phyloP scores from a whole-genome alignment of 1,140 invertebrate species.

The Drosophila funebris region DNA sequence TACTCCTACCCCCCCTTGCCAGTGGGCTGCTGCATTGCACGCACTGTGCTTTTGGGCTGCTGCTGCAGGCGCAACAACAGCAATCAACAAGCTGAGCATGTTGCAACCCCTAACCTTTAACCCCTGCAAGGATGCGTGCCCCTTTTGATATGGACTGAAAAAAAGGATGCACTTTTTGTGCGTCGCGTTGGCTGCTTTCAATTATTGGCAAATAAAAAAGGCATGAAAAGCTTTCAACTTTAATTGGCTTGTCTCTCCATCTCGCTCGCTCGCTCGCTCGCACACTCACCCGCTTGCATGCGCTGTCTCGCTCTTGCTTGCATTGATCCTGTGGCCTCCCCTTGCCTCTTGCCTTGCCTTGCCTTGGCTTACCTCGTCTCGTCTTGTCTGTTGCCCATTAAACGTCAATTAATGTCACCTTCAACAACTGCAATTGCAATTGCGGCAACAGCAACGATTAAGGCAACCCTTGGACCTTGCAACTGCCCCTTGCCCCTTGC shows the following conservation, averaged over 20 bases:
- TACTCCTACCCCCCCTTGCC: background rate
- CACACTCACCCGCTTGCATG: too few species aligned
- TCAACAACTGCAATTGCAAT: conserved; percentile 70
- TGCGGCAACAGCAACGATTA: conserved; percentile 1
- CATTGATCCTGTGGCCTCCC: too few species aligned
- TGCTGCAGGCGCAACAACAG: conserved; percentile 21
- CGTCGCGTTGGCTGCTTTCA: conserved; percentile 38
- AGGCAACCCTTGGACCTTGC: conserved; percentile 7
- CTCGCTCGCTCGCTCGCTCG: background rate
- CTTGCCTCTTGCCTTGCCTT: background rate
- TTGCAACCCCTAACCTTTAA: conserved; percentile 58
- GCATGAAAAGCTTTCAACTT: conserved; percentile 61
- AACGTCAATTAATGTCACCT: conserved; percentile 80
- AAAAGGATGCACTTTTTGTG: conserved; percentile 67
- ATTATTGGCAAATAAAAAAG: conserved; percentile 57
- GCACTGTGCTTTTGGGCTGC: background rate
- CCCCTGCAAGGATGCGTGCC: conserved; percentile 19
- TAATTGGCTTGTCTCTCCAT: conserved; percentile 58
- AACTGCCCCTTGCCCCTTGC: background rate
- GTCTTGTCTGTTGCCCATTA: conserved; percentile 50
- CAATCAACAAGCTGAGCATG: background rate
- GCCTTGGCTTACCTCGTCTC: background rate
- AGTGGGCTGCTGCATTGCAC: background rate
- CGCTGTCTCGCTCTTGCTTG: background rate
- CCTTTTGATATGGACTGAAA: background rate